A percentile compares a stretch with the other conserved stretches of the same genome.
These are phyloP conservation scores for Amphimallon solstitiale DNA, from an alignment of 2,888 invertebrate species.

Conservation along the genomic window DNA sequence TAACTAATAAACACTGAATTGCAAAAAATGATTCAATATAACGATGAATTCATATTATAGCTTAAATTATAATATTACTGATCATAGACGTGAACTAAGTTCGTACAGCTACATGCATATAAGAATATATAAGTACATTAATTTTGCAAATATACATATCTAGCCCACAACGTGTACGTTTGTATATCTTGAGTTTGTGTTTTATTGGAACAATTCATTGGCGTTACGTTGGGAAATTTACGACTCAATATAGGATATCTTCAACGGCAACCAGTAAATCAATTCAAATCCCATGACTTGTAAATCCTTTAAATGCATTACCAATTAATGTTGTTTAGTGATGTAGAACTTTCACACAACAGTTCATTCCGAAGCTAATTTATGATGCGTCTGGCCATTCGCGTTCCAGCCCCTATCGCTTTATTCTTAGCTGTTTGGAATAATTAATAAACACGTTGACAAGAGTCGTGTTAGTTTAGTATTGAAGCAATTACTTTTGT, in stretches of 20 bases:
- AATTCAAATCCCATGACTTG: constrained; percentile 26
- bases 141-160: no score
- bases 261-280: constrained; percentile 3
- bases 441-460: constrained; percentile 21
- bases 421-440: constrained; percentile 11
- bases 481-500: no score
- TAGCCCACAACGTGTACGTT: no score
- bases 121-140: no score
- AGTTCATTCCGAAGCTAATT: constrained; percentile 16
- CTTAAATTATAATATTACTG: no score
- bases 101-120: no score
- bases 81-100: no score
- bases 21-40: no score
- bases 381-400: constrained; percentile 15
- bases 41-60: no score
- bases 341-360: constrained; percentile 19
- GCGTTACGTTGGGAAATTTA: background rate
- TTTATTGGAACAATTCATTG: background rate
- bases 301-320: constrained; percentile 28
- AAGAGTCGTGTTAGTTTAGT: constrained; percentile 1
- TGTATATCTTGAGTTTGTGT: background rate
- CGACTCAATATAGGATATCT: constrained; percentile 2
- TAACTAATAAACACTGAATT: no score
- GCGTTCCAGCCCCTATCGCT: background rate
- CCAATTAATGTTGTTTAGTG: constrained; percentile 28